Evolutionary conservation across 2,888 invertebrate genomes (phyloP).

Genomic region (Rutpela maculata): DNA sequence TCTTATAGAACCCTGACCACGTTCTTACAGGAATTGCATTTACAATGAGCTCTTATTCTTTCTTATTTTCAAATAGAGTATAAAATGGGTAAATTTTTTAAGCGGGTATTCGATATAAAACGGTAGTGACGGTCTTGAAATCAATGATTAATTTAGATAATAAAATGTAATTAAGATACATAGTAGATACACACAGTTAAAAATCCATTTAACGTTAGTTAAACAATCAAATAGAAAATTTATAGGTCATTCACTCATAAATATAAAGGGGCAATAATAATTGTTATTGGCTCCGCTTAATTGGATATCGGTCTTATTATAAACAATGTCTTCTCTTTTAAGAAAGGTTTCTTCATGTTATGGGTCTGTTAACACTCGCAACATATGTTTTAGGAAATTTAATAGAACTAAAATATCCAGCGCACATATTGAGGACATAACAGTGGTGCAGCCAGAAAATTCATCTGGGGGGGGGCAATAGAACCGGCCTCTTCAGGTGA

Average conservation of each 20-base stretch:
- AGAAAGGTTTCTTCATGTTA: background rate
- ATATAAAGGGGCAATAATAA: background rate
- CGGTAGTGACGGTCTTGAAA: background rate
- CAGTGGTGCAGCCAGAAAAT: too few species aligned
- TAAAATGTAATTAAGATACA: background rate
- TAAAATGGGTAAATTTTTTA: background rate
- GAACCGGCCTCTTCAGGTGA: too few species aligned
- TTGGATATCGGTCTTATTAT: background rate
- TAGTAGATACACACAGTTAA: background rate
- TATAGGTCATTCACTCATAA: slow-evolving; percentile 2
- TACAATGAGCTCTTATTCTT: too few species aligned
- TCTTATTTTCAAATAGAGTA: background rate
- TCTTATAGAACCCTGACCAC: too few species aligned
- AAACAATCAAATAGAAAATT: background rate
- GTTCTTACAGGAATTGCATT: too few species aligned
- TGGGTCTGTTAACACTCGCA: background rate
- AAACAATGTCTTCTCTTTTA: background rate
- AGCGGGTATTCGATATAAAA: background rate
- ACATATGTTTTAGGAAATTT: slow-evolving; percentile 10
- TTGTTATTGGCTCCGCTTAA: background rate
- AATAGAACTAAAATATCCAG: background rate
- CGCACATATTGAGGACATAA: too few species aligned
- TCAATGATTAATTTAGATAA: background rate
- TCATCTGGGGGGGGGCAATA: too few species aligned
- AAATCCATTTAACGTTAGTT: background rate